A percentile compares a stretch with the other conserved stretches of the same genome.
Conservation (phyloP, 1,140 invertebrate genomes). For the Panagrolaimus sp. region DNA sequence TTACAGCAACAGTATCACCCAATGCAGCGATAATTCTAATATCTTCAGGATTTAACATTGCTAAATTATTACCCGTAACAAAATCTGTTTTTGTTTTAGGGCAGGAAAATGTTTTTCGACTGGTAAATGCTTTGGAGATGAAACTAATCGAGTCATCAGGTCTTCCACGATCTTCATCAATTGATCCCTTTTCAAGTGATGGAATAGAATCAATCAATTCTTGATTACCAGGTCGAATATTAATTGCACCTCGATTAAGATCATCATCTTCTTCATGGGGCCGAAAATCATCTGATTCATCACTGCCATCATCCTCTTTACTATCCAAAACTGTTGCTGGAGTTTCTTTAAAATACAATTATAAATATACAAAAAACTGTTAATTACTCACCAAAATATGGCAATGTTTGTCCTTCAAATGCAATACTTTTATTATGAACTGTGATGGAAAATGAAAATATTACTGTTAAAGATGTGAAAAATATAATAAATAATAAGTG, state of each 20-base stretch:
- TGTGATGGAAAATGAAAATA: too few relatives aligned
- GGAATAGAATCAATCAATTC: background rate
- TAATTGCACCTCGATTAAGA: background rate
- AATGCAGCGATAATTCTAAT: constrained; percentile 49
- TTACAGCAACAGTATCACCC: constrained; percentile 29
- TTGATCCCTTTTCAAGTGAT: background rate
- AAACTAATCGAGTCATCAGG: constrained; percentile 4
- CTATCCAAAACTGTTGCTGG: constrained; percentile 12
- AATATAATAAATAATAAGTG: too few relatives aligned
- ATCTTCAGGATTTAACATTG: constrained; percentile 43
- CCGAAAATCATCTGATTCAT: background rate
- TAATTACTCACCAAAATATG: constrained; percentile 10
- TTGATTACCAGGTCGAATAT: background rate
- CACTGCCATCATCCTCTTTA: background rate
- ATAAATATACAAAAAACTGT: too few relatives aligned
- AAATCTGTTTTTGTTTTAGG: constrained; percentile 39
- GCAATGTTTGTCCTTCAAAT: constrained; percentile 9
- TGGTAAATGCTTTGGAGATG: constrained; percentile 1
- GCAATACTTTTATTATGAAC: constrained; percentile 7
- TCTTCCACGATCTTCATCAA: constrained; percentile 7
- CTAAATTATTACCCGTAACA: constrained; percentile 41
- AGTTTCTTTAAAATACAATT: background rate
- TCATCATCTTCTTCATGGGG: constrained; percentile 5
- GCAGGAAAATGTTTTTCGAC: constrained; percentile 32
- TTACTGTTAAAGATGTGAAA: too few relatives aligned